A percentile compares a stretch with the other conserved stretches of the same genome.
These are phyloP conservation scores for Daubentonia madagascariensis DNA, from an alignment of 2,113 vertebrate genomes.

Conservation along the genomic window DNA sequence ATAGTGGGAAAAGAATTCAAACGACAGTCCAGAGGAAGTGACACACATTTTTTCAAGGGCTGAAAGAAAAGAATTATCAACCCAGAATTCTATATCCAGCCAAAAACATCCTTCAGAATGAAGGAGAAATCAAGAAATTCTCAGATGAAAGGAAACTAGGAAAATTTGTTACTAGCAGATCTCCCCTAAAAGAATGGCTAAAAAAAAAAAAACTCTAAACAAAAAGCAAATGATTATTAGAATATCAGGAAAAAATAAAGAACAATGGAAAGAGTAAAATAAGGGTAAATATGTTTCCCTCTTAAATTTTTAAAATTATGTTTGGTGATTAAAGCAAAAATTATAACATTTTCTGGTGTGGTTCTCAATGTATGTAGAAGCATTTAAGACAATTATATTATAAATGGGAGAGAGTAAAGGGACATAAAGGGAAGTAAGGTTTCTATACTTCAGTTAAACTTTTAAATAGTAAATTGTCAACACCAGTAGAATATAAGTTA, in stretches of 20 bases:
- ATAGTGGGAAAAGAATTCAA: background rate
- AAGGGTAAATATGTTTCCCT: background rate
- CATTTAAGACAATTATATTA: slow-evolving; percentile 5
- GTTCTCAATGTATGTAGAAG: background rate
- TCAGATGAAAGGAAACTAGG: background rate
- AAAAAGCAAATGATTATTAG: background rate
- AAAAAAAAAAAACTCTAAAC: background rate
- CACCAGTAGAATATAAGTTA: background rate
- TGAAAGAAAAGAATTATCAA: background rate
- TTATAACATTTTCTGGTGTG: background rate
- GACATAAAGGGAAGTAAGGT: background rate
- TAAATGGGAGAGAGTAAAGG: background rate
- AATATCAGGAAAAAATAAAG: background rate
- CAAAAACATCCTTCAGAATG: background rate
- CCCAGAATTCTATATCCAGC: background rate
- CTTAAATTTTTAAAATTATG: slow-evolving; percentile 22
- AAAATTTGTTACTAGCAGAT: slow-evolving; percentile 31
- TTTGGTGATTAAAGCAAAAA: slow-evolving; percentile 13
- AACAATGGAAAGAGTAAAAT: background rate
- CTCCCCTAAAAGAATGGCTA: background rate
- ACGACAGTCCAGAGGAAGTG: background rate
- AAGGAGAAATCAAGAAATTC: background rate
- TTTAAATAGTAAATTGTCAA: background rate
- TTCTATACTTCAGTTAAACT: background rate
- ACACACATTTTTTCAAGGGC: background rate